Conservation (phyloP, 2,797 vertebrate genomes). For the Anguilla marmorata region DNA sequence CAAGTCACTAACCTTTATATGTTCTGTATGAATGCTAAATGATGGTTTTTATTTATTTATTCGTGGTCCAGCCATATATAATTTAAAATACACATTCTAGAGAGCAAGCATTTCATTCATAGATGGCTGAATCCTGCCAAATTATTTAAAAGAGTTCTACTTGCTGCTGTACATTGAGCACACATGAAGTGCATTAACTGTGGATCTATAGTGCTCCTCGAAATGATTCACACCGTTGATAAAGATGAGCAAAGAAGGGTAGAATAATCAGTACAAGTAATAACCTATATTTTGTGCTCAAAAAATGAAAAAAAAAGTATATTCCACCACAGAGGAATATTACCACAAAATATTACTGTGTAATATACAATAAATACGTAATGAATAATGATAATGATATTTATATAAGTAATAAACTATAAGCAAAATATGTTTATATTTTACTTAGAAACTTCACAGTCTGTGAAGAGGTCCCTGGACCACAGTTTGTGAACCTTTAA, state of each 20-base stretch:
- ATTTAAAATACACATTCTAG: conserved; percentile 20
- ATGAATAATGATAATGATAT: too few relatives aligned
- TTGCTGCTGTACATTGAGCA: conserved; percentile 16
- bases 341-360: too few relatives aligned
- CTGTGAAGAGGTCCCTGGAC: too few relatives aligned
- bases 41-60: conserved; percentile 7
- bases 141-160: conserved; percentile 22
- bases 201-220: too few relatives aligned
- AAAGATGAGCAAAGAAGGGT: neutral
- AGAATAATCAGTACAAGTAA: neutral
- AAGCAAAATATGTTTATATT: too few relatives aligned
- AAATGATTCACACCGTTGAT: too few relatives aligned
- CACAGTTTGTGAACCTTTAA: neutral
- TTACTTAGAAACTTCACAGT: too few relatives aligned
- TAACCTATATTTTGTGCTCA: too few relatives aligned
- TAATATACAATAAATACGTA: too few relatives aligned
- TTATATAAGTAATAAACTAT: too few relatives aligned
- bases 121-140: neutral
- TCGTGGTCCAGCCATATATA: neutral
- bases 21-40: neutral
- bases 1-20: neutral
- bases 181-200: neutral
- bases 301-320: too few relatives aligned
- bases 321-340: too few relatives aligned
- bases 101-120: neutral